Percentiles rank a stretch among this genome's conserved stretches.
Evolutionary conservation across 2,888 invertebrate species (phyloP).

Genomic region (Beris morrisii): DNA sequence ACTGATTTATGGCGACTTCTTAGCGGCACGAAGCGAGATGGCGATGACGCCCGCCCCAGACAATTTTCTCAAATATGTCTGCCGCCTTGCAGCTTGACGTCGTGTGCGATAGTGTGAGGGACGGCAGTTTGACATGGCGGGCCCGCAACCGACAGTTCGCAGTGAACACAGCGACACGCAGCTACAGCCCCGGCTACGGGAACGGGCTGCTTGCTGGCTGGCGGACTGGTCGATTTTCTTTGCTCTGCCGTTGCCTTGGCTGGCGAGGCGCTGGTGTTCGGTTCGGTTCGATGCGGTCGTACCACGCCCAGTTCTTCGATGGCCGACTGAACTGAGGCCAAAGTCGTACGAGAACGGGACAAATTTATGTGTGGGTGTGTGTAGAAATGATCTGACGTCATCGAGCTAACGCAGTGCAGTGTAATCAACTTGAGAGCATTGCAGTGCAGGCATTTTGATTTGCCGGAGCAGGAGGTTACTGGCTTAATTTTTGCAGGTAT

Average conservation of each 20-base stretch:
- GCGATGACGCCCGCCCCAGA: slow-evolving; percentile 32
- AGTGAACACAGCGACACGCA: slow-evolving; percentile 4
- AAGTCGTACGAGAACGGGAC: slow-evolving; percentile 10
- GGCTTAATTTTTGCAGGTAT: background rate
- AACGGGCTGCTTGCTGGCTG: slow-evolving; percentile 1
- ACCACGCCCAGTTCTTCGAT: slow-evolving; percentile 39
- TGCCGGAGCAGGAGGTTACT: background rate
- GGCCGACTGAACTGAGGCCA: slow-evolving; percentile 28
- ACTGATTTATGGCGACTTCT: slow-evolving; percentile 35
- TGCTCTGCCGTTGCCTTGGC: slow-evolving; percentile 8
- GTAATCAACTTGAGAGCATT: slow-evolving; percentile 36
- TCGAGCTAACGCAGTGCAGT: slow-evolving; percentile 36
- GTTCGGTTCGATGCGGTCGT: slow-evolving; percentile 27
- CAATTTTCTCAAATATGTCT: slow-evolving; percentile 7
- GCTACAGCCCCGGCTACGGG: background rate
- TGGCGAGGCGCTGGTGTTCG: slow-evolving; percentile 4
- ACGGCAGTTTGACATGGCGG: background rate
- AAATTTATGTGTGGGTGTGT: slow-evolving; percentile 20
- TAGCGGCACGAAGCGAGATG: background rate
- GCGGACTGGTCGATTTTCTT: slow-evolving; percentile 17
- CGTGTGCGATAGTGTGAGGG: slow-evolving; percentile 3
- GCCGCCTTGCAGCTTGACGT: slow-evolving; percentile 8
- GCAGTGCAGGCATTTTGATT: slow-evolving; percentile 30
- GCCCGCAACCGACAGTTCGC: too few relatives aligned
- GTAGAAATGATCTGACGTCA: slow-evolving; percentile 20